A percentile compares a stretch with the other conserved stretches of the same genome.
Evolutionary conservation across 92 coral and sea anemone species (phyloP).

Genomic region (Virgularia gustaviana): DNA sequence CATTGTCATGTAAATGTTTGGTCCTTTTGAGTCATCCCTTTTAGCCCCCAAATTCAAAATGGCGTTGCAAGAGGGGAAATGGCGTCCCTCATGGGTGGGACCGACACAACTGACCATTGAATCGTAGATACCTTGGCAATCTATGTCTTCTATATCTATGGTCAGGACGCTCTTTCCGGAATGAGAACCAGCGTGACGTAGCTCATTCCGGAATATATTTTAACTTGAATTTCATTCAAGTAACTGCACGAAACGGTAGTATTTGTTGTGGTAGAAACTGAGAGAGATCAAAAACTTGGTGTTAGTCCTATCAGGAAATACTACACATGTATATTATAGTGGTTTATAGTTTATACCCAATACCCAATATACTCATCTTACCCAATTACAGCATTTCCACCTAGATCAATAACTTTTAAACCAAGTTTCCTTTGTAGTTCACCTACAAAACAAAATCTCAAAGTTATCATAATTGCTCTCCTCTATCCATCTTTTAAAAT

Average conservation of each 20-base stretch:
- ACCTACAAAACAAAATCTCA: constrained; percentile 57
- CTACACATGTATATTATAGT: not conserved
- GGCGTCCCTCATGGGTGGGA: too few species aligned
- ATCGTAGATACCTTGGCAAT: too few species aligned
- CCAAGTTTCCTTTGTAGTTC: constrained; percentile 96
- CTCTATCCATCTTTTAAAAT: not conserved
- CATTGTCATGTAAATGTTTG: too few species aligned
- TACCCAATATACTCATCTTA: constrained; percentile 14
- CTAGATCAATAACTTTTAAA: constrained; percentile 80
- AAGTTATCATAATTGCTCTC: not conserved
- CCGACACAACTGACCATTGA: too few species aligned
- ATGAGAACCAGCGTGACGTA: too few species aligned
- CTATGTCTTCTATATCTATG: too few species aligned
- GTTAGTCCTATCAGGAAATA: not conserved
- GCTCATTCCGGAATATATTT: too few species aligned
- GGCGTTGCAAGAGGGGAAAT: too few species aligned
- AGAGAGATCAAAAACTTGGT: not conserved
- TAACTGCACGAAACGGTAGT: not conserved
- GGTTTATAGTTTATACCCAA: not conserved
- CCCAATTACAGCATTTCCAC: constrained; percentile 98
- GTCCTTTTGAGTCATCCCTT: too few species aligned
- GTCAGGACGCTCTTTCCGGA: too few species aligned
- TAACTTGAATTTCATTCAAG: not conserved
- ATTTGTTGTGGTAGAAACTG: not conserved
- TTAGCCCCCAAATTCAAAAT: too few species aligned